Conservation (phyloP, 2,113 vertebrate species). For the Machaerirhynchus nigripectus region DNA sequence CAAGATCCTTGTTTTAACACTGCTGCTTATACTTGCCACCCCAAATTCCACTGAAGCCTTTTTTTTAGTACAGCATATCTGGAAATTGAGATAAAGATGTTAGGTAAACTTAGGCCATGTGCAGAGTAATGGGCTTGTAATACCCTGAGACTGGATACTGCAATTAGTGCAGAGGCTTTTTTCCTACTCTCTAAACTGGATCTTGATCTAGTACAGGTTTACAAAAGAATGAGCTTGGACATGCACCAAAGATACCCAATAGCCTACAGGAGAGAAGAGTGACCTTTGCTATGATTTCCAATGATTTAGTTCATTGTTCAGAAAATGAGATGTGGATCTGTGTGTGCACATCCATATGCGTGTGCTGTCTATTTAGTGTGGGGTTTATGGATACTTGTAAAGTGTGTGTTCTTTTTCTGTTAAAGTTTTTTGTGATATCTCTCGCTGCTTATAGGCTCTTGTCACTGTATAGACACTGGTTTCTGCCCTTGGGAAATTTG, state of each 20-base stretch:
- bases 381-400: neutral
- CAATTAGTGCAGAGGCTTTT: neutral
- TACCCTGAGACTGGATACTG: neutral
- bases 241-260: fast-evolving
- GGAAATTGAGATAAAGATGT: neutral
- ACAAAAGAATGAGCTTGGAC: neutral
- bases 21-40: neutral
- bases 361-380: neutral
- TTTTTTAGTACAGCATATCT: neutral
- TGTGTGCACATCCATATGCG: neutral
- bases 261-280: neutral
- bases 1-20: neutral
- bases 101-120: neutral
- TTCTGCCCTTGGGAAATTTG: neutral
- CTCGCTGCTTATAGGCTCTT: neutral
- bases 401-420: neutral
- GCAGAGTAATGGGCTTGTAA: neutral
- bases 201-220: neutral
- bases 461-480: neutral
- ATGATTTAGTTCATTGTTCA: neutral
- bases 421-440: neutral
- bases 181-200: neutral
- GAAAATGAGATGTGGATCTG: neutral
- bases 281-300: neutral
- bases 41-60: neutral